These are phyloP conservation scores for Parascotia fuliginaria DNA, from an alignment of 2,888 invertebrate genomes.

Conservation along the genomic window DNA sequence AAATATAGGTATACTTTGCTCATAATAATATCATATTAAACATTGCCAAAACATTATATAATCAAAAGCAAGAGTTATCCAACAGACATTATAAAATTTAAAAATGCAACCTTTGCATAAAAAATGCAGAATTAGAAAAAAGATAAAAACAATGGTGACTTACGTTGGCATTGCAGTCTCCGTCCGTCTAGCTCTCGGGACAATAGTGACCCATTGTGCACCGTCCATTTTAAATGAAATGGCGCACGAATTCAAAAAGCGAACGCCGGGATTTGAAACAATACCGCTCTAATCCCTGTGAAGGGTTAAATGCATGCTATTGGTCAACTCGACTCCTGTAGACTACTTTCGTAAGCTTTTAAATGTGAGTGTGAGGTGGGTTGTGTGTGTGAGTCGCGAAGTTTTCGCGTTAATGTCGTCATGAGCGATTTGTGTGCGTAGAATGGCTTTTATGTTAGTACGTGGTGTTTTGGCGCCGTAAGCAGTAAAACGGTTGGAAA, in stretches of 20 bases:
- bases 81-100: conserved; percentile 5
- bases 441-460: conserved; percentile 16
- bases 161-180: conserved; percentile 66
- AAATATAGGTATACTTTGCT: too few relatives aligned
- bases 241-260: conserved; percentile 75
- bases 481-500: conserved; percentile 7
- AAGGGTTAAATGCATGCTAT: conserved; percentile 84
- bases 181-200: conserved; percentile 68
- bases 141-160: conserved; percentile 73
- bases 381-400: conserved; percentile 37
- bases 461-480: conserved; percentile 15
- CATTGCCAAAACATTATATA: not conserved
- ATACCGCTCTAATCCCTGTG: conserved; percentile 75
- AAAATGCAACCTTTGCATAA: conserved; percentile 31
- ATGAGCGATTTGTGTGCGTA: conserved; percentile 36
- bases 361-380: conserved; percentile 25
- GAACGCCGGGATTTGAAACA: conserved; percentile 78
- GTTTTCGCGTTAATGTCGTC: conserved; percentile 40
- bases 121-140: conserved; percentile 74
- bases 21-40: too few relatives aligned
- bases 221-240: conserved; percentile 85
- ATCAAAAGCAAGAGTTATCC: not conserved
- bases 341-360: conserved; percentile 43
- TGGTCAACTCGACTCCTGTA: conserved; percentile 77
- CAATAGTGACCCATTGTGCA: conserved; percentile 81